Percentiles rank a stretch among this genome's conserved stretches.
Conservation (phyloP, 2,797 vertebrate genomes). For the Lates japonicus region DNA sequence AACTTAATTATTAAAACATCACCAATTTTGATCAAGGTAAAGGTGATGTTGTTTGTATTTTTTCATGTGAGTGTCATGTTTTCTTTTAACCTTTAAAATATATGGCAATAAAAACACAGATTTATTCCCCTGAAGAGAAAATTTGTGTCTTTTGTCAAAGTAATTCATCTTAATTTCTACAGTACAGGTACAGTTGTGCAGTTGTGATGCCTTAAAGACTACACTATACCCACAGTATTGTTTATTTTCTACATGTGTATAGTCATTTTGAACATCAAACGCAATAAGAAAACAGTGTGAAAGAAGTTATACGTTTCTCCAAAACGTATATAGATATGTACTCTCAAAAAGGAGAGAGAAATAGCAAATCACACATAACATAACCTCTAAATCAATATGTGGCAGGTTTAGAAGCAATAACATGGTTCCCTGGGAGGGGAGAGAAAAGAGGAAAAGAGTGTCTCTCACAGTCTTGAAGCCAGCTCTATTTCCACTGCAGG, state of each 20-base stretch:
- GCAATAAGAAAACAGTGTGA: neutral
- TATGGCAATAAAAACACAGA: neutral
- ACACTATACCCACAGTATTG: neutral
- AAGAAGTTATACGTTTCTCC: neutral
- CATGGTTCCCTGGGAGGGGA: conserved; percentile 53
- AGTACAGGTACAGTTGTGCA: no score
- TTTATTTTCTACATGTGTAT: neutral
- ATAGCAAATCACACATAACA: conserved; percentile 42
- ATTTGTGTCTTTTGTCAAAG: neutral
- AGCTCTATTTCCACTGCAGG: conserved; percentile 65
- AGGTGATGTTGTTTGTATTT: no score
- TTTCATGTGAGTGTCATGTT: neutral
- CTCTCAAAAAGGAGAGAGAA: conserved; percentile 32
- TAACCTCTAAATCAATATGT: conserved; percentile 73
- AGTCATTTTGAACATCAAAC: conserved; percentile 5
- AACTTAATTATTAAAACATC: neutral
- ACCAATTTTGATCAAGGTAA: neutral
- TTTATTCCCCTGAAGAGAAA: neutral
- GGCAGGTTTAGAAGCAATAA: conserved; percentile 63
- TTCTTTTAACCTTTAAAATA: neutral
- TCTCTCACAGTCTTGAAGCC: conserved; percentile 49
- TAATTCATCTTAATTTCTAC: no score
- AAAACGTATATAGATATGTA: conserved; percentile 34
- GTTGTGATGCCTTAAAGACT: neutral
- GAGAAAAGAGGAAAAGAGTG: conserved; percentile 25